phyloP scores from a whole-genome alignment of 2,888 invertebrate species.

The Leptopilina myrica region DNA sequence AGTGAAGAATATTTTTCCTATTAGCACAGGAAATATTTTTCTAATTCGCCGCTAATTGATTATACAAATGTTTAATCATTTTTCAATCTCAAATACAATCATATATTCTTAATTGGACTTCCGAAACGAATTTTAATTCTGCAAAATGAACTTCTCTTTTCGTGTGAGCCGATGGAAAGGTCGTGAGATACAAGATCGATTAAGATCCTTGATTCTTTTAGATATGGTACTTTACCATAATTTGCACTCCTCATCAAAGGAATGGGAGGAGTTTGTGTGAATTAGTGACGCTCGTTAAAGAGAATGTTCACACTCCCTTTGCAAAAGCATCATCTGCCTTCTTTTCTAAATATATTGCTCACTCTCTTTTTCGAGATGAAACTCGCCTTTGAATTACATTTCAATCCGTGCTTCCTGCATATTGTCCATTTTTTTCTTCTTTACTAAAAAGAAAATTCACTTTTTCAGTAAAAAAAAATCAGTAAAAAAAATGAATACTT shows the following conservation, averaged over 20 bases:
- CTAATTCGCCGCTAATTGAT: neutral
- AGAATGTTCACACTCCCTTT: slow-evolving; percentile 14
- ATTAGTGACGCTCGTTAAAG: slow-evolving; percentile 17
- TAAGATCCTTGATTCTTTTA: slow-evolving; percentile 1
- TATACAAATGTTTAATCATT: slow-evolving; percentile 4
- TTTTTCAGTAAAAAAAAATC: no score
- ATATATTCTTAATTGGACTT: slow-evolving; percentile 22
- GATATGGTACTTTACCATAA: slow-evolving; percentile 21
- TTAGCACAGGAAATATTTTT: neutral
- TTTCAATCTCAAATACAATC: neutral
- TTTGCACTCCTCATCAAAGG: slow-evolving; percentile 21
- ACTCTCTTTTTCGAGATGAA: neutral
- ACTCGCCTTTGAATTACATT: neutral
- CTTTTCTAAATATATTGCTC: no score
- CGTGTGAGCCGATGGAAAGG: neutral
- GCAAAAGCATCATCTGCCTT: neutral
- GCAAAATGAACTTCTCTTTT: slow-evolving; percentile 13
- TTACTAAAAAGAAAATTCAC: neutral
- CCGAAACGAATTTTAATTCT: neutral
- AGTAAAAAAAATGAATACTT: no score
- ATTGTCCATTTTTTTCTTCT: no score
- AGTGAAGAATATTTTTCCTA: neutral
- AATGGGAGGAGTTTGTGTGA: slow-evolving; percentile 25
- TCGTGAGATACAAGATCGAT: slow-evolving; percentile 25
- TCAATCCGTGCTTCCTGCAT: neutral